These are phyloP conservation scores for Nycticryphes semicollaris DNA, from an alignment of 2,113 vertebrate genomes.

Conservation along the genomic window DNA sequence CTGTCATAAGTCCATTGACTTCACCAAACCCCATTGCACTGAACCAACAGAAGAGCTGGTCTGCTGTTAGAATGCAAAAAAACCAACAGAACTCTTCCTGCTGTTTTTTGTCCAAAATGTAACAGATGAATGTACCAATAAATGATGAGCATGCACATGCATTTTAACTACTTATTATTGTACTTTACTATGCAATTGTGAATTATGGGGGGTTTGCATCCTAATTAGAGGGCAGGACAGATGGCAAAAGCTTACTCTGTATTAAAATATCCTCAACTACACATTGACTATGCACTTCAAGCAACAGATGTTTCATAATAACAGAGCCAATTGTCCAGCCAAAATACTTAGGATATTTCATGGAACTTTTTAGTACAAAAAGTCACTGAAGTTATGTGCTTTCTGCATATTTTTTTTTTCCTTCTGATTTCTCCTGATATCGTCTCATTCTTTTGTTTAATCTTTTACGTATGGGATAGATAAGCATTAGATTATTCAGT, in stretches of 20 bases:
- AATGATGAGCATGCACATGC: not conserved
- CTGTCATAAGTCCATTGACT: not conserved
- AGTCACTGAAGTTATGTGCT: not conserved
- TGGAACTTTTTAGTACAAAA: not conserved
- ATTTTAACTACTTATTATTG: constrained; percentile 26
- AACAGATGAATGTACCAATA: not conserved
- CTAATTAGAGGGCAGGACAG: constrained; percentile 20
- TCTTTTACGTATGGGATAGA: not conserved
- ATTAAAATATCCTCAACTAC: constrained; percentile 8
- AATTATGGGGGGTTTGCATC: not conserved
- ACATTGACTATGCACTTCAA: not conserved
- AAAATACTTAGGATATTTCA: not conserved
- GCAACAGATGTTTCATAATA: not conserved
- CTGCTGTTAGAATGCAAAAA: not conserved
- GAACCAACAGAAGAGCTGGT: not conserved
- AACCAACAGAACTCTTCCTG: not conserved
- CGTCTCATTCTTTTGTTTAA: not conserved
- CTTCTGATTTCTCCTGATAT: not conserved
- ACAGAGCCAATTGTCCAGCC: not conserved
- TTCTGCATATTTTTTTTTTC: not conserved
- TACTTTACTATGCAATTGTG: not conserved
- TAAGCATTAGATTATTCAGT: not conserved
- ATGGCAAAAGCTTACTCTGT: not conserved
- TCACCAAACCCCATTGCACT: not conserved
- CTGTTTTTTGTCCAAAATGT: not conserved